Conservation (phyloP, 2,888 invertebrate genomes). For the Ditylenchus weischeri region DNA sequence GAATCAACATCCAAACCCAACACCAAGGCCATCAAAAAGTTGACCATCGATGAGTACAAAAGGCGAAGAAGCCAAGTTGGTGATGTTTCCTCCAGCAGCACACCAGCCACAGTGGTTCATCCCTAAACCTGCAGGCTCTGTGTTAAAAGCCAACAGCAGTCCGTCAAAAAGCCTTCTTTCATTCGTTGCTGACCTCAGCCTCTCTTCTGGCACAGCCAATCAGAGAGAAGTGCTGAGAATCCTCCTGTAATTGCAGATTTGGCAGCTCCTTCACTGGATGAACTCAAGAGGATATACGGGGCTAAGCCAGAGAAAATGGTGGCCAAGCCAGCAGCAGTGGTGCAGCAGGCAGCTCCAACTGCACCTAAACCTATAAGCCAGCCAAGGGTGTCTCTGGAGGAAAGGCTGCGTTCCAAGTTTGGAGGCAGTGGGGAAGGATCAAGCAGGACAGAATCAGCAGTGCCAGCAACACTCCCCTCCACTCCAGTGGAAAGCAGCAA, state of each 20-base stretch:
- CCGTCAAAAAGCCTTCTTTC: no score
- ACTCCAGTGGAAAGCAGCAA: neutral
- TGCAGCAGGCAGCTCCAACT: neutral
- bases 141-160: no score
- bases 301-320: neutral
- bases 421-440: neutral
- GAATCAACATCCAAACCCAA: slow-evolving; percentile 2
- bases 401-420: slow-evolving; percentile 7
- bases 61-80: slow-evolving; percentile 1
- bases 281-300: slow-evolving; percentile 24
- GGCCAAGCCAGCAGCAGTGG: neutral
- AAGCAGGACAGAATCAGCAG: neutral
- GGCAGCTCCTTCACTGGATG: slow-evolving; percentile 15
- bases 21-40: slow-evolving; percentile 24
- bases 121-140: no score
- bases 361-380: neutral
- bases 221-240: no score
- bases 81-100: neutral
- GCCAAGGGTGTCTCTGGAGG: slow-evolving; percentile 10
- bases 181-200: no score
- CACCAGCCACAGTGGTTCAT: neutral
- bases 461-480: neutral
- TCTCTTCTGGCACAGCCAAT: no score
- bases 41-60: slow-evolving; percentile 27
- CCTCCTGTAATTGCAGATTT: no score